Base-by-base conservation (phyloP, 2,113 vertebrate species). In the Pollimyrus isidori region DNA sequence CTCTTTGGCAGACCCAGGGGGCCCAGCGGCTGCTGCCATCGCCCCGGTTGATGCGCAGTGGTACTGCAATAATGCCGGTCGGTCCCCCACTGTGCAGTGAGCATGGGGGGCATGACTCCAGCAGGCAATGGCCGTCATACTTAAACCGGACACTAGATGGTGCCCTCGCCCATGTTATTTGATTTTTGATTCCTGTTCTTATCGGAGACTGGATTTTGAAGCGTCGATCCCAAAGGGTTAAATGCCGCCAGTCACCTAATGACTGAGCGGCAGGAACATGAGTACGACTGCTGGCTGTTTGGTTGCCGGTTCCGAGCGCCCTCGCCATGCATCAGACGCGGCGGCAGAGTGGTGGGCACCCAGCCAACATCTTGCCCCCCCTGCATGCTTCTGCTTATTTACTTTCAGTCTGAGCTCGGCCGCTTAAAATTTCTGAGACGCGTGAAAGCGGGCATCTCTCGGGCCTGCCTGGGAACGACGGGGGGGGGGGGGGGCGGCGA, bases 1-100 rank as follows among this genome's bases (percentile, higher is more conserved):
- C 89, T 95, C 95, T 94, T 93, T 88, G 15, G 56, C 13, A 92
- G 30, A 82, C 89, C 53, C 53, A 19, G 90, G 87, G 52, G 92
- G 90, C 92, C 88, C 86, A 92, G 92, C 92, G 91, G 92, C 69
- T n/a, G 91, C 91, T 87, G 90, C 89, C 88, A 53, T 49, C 21
- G 9, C n/a, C 21, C 85, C 83, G 39, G 58, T 7, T 90, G 83
- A 89, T 87, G 23, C 49, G 91, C 88, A 90, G 90, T 82, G 80
- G 21, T 39, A 65, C 89, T 88, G 45, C 87, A 91, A 88, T 87
- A 92, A 91, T 86, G 30, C 5, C 86, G 88, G 91, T 92, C 92
- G 85, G 89, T 87, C 84, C 35, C 88, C 88, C 73, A 80, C 42
- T 80, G 73, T 80, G 73, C 30, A 80, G 73, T 80, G 73, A 80